Percentiles rank a stretch among this genome's conserved stretches.
Conservation (phyloP, 2,888 invertebrate species). For the Plebejus melissa region DNA sequence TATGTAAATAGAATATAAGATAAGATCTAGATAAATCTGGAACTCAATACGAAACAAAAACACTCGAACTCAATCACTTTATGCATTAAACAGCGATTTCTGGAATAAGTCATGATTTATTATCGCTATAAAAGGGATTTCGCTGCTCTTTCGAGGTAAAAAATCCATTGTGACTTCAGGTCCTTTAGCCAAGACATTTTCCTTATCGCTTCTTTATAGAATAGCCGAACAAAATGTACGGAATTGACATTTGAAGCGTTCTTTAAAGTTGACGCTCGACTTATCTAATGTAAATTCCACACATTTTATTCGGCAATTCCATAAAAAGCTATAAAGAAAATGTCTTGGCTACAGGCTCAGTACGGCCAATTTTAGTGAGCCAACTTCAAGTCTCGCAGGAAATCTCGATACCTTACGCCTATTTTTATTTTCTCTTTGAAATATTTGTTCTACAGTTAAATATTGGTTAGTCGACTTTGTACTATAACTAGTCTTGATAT, state of each 20-base stretch:
- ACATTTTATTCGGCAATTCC: no score
- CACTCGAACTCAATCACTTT: neutral
- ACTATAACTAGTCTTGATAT: neutral
- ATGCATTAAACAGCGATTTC: conserved; percentile 23
- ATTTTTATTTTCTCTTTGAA: conserved; percentile 45
- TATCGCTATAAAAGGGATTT: conserved; percentile 26
- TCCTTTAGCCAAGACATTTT: no score
- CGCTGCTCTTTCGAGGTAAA: conserved; percentile 31
- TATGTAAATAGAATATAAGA: neutral
- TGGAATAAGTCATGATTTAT: conserved; percentile 21
- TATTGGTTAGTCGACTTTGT: neutral
- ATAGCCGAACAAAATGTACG: no score
- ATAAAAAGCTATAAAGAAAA: no score
- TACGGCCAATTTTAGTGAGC: conserved; percentile 62
- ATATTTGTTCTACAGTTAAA: neutral
- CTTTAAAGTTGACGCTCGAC: no score
- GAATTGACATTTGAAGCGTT: no score
- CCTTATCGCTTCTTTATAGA: no score
- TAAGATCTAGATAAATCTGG: neutral
- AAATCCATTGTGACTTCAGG: conserved; percentile 55
- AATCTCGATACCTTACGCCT: conserved; percentile 59
- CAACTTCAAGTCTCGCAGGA: conserved; percentile 60
- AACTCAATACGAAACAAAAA: conserved; percentile 9
- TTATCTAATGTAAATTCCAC: no score
- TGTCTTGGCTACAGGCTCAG: conserved; percentile 30